Evolutionary conservation across 2,113 vertebrate species (phyloP).

Genomic region (Callorhinus ursinus): DNA sequence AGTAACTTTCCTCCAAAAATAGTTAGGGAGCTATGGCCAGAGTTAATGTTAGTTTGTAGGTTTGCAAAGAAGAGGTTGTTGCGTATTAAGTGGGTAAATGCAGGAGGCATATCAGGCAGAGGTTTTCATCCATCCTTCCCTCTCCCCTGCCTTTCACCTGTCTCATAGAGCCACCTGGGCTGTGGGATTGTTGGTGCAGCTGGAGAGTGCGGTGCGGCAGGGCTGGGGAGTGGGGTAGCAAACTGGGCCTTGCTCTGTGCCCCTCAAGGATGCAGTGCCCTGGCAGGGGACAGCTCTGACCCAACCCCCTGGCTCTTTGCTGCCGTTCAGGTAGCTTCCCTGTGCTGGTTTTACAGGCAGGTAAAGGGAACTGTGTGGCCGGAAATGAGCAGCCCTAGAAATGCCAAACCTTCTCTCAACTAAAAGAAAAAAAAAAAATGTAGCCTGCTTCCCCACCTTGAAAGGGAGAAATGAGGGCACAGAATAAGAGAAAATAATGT

Average conservation of each 20-base stretch:
- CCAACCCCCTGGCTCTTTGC: neutral
- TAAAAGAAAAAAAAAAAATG: neutral
- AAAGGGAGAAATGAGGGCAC: neutral
- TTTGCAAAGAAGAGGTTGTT: too few species aligned
- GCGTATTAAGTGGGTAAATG: neutral
- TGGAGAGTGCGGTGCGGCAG: neutral
- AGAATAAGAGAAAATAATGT: neutral
- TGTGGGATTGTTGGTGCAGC: neutral
- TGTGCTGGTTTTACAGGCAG: neutral
- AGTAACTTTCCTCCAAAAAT: neutral
- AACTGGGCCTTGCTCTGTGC: fast-evolving
- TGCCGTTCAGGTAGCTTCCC: neutral
- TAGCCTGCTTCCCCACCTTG: neutral
- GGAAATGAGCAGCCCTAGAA: neutral
- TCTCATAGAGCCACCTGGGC: too few species aligned
- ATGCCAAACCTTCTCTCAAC: neutral
- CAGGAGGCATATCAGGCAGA: too few species aligned
- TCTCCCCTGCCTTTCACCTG: neutral
- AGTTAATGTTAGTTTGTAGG: neutral
- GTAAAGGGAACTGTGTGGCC: neutral
- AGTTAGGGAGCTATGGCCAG: neutral
- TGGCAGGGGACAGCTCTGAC: neutral
- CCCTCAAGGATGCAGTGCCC: neutral
- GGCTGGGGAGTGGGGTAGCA: neutral
- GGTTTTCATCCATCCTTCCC: fast-evolving